Conservation (phyloP, 2,797 vertebrate species). For the Esox masquinongy region DNA sequence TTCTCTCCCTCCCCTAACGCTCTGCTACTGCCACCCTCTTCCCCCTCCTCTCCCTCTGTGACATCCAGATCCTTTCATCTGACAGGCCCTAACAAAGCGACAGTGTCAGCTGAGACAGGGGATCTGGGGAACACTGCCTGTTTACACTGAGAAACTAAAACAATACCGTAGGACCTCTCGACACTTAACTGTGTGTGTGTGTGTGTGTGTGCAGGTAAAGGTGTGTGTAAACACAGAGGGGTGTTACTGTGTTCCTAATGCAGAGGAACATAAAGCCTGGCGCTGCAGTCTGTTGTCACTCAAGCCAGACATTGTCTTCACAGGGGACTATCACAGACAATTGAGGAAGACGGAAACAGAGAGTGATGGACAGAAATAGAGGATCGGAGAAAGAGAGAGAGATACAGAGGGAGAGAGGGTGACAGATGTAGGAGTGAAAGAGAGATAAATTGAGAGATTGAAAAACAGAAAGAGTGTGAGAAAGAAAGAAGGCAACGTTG, state of each 20-base stretch:
- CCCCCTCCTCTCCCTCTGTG: constrained; percentile 13
- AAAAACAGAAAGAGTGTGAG: not conserved
- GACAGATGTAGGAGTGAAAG: no score
- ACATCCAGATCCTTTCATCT: constrained; percentile 29
- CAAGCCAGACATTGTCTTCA: not conserved
- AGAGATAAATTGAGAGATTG: no score
- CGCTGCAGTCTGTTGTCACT: not conserved
- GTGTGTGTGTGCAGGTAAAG: constrained; percentile 6
- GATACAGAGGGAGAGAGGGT: no score
- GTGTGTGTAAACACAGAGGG: constrained; percentile 4
- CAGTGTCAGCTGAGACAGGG: constrained; percentile 42
- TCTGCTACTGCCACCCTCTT: not conserved
- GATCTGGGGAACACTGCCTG: constrained; percentile 34
- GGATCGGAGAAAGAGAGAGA: no score
- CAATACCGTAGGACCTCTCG: constrained; percentile 39
- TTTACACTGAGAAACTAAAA: constrained; percentile 46
- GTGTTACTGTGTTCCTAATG: constrained; percentile 23
- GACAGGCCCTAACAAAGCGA: constrained; percentile 44
- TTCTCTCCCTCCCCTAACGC: not conserved
- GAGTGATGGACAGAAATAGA: no score
- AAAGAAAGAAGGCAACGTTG: no score
- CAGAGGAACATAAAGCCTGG: not conserved
- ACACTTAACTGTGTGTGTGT: constrained; percentile 4
- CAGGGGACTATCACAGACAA: not conserved
- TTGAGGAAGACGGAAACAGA: no score